Evolutionary conservation across 2,888 invertebrate species (phyloP).

Genomic region (Amblyteles armatorius): DNA sequence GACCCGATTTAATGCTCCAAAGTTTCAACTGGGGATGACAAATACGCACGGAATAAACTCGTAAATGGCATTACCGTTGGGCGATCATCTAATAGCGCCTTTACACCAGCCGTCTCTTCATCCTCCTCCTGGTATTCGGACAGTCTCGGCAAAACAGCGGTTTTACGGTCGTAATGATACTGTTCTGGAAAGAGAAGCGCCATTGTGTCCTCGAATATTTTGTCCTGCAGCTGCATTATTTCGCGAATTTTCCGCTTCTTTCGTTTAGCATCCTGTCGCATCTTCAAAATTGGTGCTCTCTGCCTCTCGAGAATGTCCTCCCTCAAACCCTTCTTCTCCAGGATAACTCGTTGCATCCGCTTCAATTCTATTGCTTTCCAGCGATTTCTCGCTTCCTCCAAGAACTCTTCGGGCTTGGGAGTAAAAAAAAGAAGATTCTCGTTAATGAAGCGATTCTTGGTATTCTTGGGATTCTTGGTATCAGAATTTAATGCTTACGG

Average conservation of each 20-base stretch:
- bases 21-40: background rate
- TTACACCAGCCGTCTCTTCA: slow-evolving; percentile 76
- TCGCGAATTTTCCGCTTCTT: slow-evolving; percentile 87
- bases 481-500: slow-evolving; percentile 28
- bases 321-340: slow-evolving; percentile 88
- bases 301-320: slow-evolving; percentile 87
- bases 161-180: slow-evolving; percentile 58
- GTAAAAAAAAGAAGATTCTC: slow-evolving; percentile 28
- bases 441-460: background rate
- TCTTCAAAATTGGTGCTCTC: slow-evolving; percentile 87
- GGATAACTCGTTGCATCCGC: slow-evolving; percentile 88
- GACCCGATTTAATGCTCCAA: background rate
- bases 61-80: slow-evolving; percentile 18
- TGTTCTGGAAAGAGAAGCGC: slow-evolving; percentile 87
- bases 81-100: slow-evolving; percentile 36
- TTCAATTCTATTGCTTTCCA: slow-evolving; percentile 89
- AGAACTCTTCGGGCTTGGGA: slow-evolving; percentile 74
- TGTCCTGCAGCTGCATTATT: slow-evolving; percentile 87
- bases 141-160: slow-evolving; percentile 26
- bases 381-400: slow-evolving; percentile 85
- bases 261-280: slow-evolving; percentile 86
- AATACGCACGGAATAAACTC: background rate
- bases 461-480: background rate
- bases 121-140: slow-evolving; percentile 84
- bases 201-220: slow-evolving; percentile 89